Evolutionary conservation across 2,888 invertebrate genomes (phyloP).

Genomic region (Stenotaenia linearis): DNA sequence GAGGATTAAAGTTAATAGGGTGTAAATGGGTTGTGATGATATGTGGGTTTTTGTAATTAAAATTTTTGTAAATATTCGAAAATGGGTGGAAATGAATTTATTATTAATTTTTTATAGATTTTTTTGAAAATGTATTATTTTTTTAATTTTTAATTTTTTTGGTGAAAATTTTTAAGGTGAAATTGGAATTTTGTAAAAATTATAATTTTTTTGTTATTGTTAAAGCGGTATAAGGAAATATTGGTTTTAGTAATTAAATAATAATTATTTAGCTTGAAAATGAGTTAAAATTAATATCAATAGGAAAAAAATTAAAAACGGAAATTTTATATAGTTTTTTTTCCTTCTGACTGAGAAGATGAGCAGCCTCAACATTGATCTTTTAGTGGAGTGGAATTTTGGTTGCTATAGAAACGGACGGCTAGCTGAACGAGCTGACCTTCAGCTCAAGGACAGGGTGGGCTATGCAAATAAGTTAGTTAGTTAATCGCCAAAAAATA

Average conservation of each 20-base stretch:
- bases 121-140: too few relatives aligned
- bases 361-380: constrained; percentile 21
- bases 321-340: not conserved
- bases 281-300: not conserved
- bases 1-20: too few relatives aligned
- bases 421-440: constrained; percentile 22
- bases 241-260: too few relatives aligned
- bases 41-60: too few relatives aligned
- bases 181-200: not conserved
- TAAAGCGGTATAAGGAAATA: too few relatives aligned
- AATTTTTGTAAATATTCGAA: too few relatives aligned
- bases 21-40: too few relatives aligned
- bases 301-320: not conserved
- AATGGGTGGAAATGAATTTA: too few relatives aligned
- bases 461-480: not conserved
- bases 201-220: too few relatives aligned
- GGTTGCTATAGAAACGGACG: not conserved
- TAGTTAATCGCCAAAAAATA: too few relatives aligned
- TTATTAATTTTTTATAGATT: too few relatives aligned
- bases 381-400: constrained; percentile 1
- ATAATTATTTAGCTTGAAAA: not conserved
- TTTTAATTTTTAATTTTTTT: not conserved
- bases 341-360: not conserved
- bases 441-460: constrained; percentile 20
- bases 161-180: not conserved